Base-by-base conservation (phyloP, 2,113 vertebrate species). In the Myodes glareolus region DNA sequence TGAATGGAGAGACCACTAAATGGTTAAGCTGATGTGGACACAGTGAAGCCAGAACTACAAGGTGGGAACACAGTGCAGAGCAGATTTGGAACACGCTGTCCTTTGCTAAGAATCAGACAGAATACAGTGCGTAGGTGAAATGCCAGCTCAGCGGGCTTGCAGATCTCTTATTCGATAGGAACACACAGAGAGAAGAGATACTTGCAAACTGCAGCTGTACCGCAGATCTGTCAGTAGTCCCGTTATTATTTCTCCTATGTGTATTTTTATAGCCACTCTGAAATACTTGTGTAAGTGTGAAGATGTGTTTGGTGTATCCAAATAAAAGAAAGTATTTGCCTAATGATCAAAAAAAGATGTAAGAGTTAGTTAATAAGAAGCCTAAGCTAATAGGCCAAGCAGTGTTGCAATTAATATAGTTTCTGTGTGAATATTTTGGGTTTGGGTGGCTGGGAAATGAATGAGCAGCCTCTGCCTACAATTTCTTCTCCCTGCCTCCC, bases 191-290 rank as follows among this genome's bases (percentile, higher is more conserved):
- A 98, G 47, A 39, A 58, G 95, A 98, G 96, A 97, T 97, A 96
- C 86, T 92, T 98, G 97, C 92, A 55, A 95, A 98, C 98, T 95
- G 95, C 98, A 98, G 97, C 97, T 98, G 88, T 87, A 97, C 84
- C 96, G 77, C 96, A 98, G 94, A 95, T 98, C 97, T 97, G 97
- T 97, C 97, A 97, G 95, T 92, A 95, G 97, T 97, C 98, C 95
- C 84, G 97, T 97, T 97, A 96, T 96, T 95, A 96, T 98, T 98
- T 86, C 96, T 97, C 97, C 31, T 94, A 33, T 96, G 94, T 94
- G 89, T 97, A 94, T 95, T 92, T 91, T 76, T 88, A 88, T 73
- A 55, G 36, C 73, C 45, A 77, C 82, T 55, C 11, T 67, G 73
- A 87, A 96, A 80, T 36, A 89, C 90, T 86, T 45, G 81, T 87